Evolutionary conservation across 2,113 vertebrate genomes (phyloP), one percentile per base, ranked within the genome.

Genomic region (Tachuris rubrigastra): DNA sequence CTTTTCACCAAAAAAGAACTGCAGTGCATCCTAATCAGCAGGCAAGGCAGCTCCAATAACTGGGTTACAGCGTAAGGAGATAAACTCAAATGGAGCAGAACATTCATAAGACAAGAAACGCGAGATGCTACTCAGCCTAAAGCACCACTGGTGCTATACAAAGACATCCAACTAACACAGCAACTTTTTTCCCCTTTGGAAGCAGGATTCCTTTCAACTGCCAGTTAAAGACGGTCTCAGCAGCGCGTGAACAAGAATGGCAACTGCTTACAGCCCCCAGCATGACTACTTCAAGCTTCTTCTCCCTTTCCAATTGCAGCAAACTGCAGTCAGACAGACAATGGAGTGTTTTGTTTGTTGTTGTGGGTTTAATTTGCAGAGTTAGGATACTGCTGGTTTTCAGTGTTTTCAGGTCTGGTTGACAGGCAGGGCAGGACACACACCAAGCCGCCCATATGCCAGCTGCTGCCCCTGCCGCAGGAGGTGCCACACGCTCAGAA

Each of bases 41-140:
- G 76, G 47, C 15, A 2, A 93, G 47, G 87, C 62, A 85, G 78
- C 59, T 82, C 82, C 46, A 50, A 50, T 39, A 96, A 91, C 82
- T 94, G 63, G 78, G 91, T 91, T 90, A 87, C 81, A 74, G 71
- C 0, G 0, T 19, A 46, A 59, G 72, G 63, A 87, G 44, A 83
- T 35, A 83, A 85, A 80, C 49, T 94, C 87, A 85, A 91, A 88
- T 68, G 90, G 72, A 93, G 92, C 72, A 93, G 85, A 95, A 95
- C 82, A 75, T 83, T 68, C 30, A 3, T n/a, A 69, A 73, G 19
- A 73, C n/a, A 77, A 80, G 65, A 85, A 94, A 85, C 0, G 4
- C 0, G 5, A 90, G 85, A 77, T 41, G 42, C 55, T 93, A 53
- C 67, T 85, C 82, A 88, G 91, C 82, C 85, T 93, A 41, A 88